Base-by-base conservation (phyloP, 2,797 vertebrate genomes). In the Chrosomus eos region DNA sequence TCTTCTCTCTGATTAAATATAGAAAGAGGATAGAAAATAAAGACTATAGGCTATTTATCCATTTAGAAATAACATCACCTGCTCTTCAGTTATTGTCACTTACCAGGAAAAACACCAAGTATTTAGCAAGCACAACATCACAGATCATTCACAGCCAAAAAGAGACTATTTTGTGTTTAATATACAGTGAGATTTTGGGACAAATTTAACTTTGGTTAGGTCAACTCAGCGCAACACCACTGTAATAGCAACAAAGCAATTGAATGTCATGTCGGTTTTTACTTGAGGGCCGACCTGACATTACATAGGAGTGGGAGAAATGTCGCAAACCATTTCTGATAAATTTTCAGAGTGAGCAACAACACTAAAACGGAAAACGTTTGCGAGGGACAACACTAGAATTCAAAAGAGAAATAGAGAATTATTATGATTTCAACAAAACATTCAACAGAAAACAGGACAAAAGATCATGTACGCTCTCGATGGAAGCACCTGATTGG, bases 401-500 rank as follows among this genome's bases (percentile, higher is more conserved):
- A 7, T 33, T 40, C 33, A 26, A 40, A 45, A 64, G 60, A 28
- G 16, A 78, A 62, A 31, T 2, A 1, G 0, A 28, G 26, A 66
- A 78, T 62, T 43, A 9, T 23, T n/a, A 8, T 26, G 70, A 33
- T 48, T 48, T 60, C 62, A 74, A 48, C 21, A 8, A 73, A 78
- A 28, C 7, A 58, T 40, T 21, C 6, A 64, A 31, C 4, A 1
- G 21, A 26, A 26, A 38, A 58, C 21, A 38, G 51, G 21, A 75
- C 31, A n/a, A 38, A 58, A 58, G 28, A 31, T 67, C 62, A 68
- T 3, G 21, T 38, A 68, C 3, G 62, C 55, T 72, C 74, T 43
- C 48, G 48, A 31, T 48, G 21, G 53, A 62, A 67, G 82, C 66
- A 76, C 43, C 23, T 31, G 70, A 75, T 18, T 67, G 82, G 84